Evolutionary conservation across 2,113 vertebrate species (phyloP), one percentile per base, ranked within the genome.

Genomic region (zebrafish (Danio rerio)): DNA sequence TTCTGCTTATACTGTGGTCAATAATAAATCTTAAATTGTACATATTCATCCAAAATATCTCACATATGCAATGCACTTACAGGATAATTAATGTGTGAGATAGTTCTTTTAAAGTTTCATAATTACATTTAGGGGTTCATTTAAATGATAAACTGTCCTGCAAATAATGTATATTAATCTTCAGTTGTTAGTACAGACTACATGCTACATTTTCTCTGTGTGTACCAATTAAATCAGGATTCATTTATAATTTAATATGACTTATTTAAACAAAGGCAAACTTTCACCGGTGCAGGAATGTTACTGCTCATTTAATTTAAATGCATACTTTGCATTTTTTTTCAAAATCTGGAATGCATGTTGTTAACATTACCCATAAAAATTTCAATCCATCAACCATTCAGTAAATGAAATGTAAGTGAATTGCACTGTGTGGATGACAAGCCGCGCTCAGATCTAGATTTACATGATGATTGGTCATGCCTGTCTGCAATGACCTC

Each of bases 391-490:
- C 85, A 80, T 92, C 90, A 47, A 78, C 7, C 16, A n/a, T 31
- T 59, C 76, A 70, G 69, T 79, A 45, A 89, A 84, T 86, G 79
- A 83, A 81, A 87, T 42, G 18, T 84, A 84, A 91, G 89, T 85
- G 77, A 91, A 89, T 86, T 87, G 76, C 59, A 73, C 72, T 83
- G 76, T 50, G 70, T 81, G 42, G 74, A 88, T 83, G 87, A 89
- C 90, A 81, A 78, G 87, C 89, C 16, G 65, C 81, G 79, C 71
- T 89, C 85, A 89, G 85, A 80, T 76, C 62, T 21, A 89, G 88
- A 91, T 92, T 91, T 87, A 91, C 89, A 81, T 85, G 72, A 75
- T 82, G 83, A 92, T 91, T 89, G 78, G 89, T 91, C 88, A 89
- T 81, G 86, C 70, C 83, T 61, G 50, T 86, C 79, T 70, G 83